A percentile compares a stretch with the other conserved stretches of the same genome.
These are phyloP conservation scores for Seira ritae DNA, from an alignment of 2,888 invertebrate genomes.

Conservation along the genomic window DNA sequence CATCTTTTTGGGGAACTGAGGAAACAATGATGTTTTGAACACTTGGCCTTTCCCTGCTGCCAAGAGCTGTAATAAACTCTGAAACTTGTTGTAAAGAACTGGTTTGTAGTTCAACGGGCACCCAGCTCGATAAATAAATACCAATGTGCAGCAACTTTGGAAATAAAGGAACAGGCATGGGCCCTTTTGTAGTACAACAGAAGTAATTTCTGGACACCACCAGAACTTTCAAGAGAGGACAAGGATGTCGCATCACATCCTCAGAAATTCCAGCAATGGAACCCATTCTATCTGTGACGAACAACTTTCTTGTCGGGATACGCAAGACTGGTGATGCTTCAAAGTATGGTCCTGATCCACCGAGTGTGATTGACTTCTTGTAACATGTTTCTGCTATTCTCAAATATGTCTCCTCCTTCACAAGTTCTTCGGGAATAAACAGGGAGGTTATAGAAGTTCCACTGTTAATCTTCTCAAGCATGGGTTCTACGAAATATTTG, in stretches of 20 bases:
- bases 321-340: neutral
- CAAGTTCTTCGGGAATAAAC: constrained; percentile 24
- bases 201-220: neutral
- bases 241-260: neutral
- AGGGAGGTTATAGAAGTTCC: neutral
- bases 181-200: neutral
- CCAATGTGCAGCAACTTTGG: neutral
- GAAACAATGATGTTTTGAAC: neutral
- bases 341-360: neutral
- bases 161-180: neutral
- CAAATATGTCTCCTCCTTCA: neutral
- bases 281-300: neutral
- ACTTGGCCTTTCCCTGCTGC: neutral
- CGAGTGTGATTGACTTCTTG: neutral
- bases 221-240: neutral
- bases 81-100: neutral
- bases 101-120: neutral
- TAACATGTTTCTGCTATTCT: neutral
- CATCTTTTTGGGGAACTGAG: neutral
- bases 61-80: neutral
- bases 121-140: constrained; percentile 5
- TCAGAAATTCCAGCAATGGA: constrained; percentile 16
- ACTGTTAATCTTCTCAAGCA: neutral
- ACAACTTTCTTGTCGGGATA: neutral
- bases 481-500: neutral